phyloP scores from a whole-genome alignment of 2,888 invertebrate genomes.

The Erpobdella octoculata region DNA sequence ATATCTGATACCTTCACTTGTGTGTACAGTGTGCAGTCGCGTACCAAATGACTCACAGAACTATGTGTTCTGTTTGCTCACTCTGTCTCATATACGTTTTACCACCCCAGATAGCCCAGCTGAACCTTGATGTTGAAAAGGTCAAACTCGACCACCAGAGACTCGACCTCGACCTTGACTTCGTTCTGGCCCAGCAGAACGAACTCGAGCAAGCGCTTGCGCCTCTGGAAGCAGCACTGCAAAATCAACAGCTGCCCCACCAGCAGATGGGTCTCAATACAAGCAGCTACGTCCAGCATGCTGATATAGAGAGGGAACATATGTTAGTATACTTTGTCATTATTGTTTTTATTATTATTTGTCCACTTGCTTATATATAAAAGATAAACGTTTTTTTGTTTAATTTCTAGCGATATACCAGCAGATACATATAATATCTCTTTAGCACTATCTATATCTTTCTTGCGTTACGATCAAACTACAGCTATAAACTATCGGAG shows the following conservation, averaged over 20 bases:
- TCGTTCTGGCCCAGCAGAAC: conserved; percentile 80
- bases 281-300: conserved; percentile 52
- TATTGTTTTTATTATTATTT: background rate
- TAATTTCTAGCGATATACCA: too few relatives aligned
- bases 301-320: conserved; percentile 81
- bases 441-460: background rate
- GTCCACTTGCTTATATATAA: too few relatives aligned
- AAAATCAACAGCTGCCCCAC: background rate
- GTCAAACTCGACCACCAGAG: conserved; percentile 81
- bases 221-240: conserved; percentile 66
- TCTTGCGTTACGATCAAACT: background rate
- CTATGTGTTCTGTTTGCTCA: background rate
- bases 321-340: conserved; percentile 60
- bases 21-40: background rate
- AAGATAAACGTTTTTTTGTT: too few relatives aligned
- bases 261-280: conserved; percentile 56
- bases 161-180: conserved; percentile 84
- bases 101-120: conserved; percentile 64
- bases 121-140: conserved; percentile 77
- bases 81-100: background rate
- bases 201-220: conserved; percentile 78
- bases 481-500: conserved; percentile 75
- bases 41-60: background rate
- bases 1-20: background rate
- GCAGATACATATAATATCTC: too few relatives aligned